These are phyloP conservation scores for Scartelaos histophorus DNA, from an alignment of 2,113 vertebrate genomes.

Conservation along the genomic window DNA sequence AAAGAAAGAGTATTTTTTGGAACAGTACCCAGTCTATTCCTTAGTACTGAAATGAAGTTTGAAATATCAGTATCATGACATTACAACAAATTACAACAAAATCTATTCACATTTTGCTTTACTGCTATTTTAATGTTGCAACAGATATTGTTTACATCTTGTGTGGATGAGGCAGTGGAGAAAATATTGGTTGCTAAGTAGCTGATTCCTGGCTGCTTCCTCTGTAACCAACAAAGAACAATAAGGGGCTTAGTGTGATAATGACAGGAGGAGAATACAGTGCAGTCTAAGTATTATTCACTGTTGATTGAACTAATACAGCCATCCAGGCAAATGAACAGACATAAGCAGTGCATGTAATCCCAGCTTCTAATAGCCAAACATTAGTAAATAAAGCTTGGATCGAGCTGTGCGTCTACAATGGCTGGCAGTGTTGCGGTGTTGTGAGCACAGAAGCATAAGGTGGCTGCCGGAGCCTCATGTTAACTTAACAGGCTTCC, in stretches of 20 bases:
- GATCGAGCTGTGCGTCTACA: conserved; percentile 39
- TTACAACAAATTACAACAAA: too few relatives aligned
- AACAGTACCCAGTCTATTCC: too few relatives aligned
- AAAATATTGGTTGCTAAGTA: conserved; percentile 1
- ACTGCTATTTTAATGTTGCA: too few relatives aligned
- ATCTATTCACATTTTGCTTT: too few relatives aligned
- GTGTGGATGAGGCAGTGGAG: not conserved
- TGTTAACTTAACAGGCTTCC: conserved; percentile 76
- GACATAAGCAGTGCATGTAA: conserved; percentile 29
- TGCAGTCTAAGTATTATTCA: not conserved
- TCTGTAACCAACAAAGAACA: conserved; percentile 11
- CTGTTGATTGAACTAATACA: conserved; percentile 2
- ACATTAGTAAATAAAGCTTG: conserved; percentile 61
- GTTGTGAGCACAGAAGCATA: conserved; percentile 71
- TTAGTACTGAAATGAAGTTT: too few relatives aligned
- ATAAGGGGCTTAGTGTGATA: conserved; percentile 16
- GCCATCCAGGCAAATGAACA: conserved; percentile 10
- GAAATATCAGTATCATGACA: too few relatives aligned
- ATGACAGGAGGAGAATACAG: not conserved
- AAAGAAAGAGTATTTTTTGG: too few relatives aligned
- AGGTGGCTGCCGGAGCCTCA: conserved; percentile 69
- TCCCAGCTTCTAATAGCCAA: conserved; percentile 44
- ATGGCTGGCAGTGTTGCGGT: conserved; percentile 53
- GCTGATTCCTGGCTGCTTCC: not conserved
- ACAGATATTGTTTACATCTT: not conserved